Conservation (phyloP, 2,113 vertebrate genomes). For the Emydocephalus ijimae region DNA sequence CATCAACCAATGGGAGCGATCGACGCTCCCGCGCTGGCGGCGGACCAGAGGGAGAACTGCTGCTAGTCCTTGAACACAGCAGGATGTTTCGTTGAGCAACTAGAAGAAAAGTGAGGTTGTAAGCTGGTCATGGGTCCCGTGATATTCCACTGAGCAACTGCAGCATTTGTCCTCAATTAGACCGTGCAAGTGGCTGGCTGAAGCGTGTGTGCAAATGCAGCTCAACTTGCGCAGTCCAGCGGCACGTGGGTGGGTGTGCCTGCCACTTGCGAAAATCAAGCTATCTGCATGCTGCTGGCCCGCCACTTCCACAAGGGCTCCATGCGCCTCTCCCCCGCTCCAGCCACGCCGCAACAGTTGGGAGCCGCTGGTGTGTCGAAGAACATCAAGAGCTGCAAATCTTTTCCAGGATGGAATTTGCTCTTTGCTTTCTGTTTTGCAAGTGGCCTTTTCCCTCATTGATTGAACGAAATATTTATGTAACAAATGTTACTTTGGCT, state of each 20-base stretch:
- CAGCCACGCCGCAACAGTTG: not conserved
- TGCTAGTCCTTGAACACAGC: too few relatives aligned
- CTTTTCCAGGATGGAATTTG: conserved; percentile 12
- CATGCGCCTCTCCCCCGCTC: not conserved
- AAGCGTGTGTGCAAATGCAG: too few relatives aligned
- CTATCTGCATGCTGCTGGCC: too few relatives aligned
- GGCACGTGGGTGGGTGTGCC: too few relatives aligned
- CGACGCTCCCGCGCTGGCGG: too few relatives aligned
- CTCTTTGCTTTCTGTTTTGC: not conserved
- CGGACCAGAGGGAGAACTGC: too few relatives aligned
- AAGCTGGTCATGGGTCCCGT: not conserved
- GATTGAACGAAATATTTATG: not conserved
- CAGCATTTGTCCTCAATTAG: not conserved
- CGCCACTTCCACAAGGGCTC: not conserved
- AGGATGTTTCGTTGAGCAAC: not conserved
- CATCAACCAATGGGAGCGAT: too few relatives aligned
- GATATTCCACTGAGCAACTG: not conserved
- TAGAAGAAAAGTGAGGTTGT: not conserved
- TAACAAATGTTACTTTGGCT: conserved; percentile 12
- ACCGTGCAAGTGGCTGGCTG: not conserved
- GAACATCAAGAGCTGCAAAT: not conserved
- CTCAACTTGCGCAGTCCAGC: not conserved
- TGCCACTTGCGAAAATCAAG: too few relatives aligned
- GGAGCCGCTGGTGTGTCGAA: not conserved
- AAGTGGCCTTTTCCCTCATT: conserved; percentile 3